Base-by-base conservation (phyloP, 2,797 vertebrate species). In the Channallabes apus region DNA sequence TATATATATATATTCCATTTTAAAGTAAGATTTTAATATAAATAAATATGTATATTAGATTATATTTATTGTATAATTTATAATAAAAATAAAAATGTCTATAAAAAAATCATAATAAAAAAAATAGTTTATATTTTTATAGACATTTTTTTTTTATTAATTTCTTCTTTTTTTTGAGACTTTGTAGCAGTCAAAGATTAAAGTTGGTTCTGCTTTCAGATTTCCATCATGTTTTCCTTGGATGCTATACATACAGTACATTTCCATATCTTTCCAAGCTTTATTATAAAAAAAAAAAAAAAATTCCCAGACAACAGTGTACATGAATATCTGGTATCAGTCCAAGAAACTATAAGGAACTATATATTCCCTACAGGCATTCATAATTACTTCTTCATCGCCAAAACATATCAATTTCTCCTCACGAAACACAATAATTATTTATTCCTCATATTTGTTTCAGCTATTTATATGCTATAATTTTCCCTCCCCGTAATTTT, bases 401-500 rank as follows among this genome's bases (percentile, higher is more conserved):
- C 51, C 83, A 41, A 59, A 22, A 78, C 14, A 64, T 41, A 67
- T 72, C 24, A 24, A 5, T 14, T 68, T 51, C 71, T 46, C 65
- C 64, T 51, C 58, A 68, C 27, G 65, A 80, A 64, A 73, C 46
- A 82, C 82, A 83, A 32, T 46, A 69, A 58, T 68, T 32, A 29
- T 86, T 78, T 73, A 72, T 73, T 68, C 54, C 56, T 59, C 4
- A 8, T 67, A 56, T 80, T 80, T 67, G 59, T 80, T 83, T 32
- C 18, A 56, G 22, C 32, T 38, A 65, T 72, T 80, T 84, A 18
- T n/a, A 17, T 69, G 73, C 20, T 83, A 80, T 24, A 83, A 79
- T 58, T 73, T 80, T 72, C 38, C 35, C 24, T 79, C 58, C 54
- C 41, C 9, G 1, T 46, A 9, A 86, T 80, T 79, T 67, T 76